Evolutionary conservation across 2,888 invertebrate genomes (phyloP).

Genomic region (Cataglyphis cursor): DNA sequence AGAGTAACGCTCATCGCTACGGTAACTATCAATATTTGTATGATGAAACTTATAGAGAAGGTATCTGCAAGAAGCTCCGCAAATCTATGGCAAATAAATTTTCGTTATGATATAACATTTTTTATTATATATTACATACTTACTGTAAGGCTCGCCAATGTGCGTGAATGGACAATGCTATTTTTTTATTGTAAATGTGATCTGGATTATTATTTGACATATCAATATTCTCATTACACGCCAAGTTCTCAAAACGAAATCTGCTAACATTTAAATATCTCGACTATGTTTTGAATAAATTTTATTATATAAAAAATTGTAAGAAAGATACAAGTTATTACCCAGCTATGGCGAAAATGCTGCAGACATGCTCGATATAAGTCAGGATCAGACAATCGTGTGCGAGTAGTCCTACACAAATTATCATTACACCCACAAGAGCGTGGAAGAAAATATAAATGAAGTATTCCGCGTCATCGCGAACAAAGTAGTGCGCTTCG

Average conservation of each 20-base stretch:
- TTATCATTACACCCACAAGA: neutral
- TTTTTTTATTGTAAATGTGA: neutral
- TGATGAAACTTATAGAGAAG: neutral
- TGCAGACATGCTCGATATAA: conserved; percentile 24
- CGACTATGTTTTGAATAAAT: neutral
- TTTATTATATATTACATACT: no score
- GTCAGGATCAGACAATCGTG: neutral
- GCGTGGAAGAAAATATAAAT: conserved; percentile 14
- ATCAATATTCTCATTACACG: neutral
- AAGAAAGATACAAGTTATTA: neutral
- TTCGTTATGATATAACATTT: neutral
- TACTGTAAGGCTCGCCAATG: conserved; percentile 18
- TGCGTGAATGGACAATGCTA: neutral
- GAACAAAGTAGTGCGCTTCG: conserved; percentile 26
- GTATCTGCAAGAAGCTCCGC: neutral
- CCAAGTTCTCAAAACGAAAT: neutral
- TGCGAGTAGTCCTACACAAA: neutral
- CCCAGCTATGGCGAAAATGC: conserved; percentile 12
- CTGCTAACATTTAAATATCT: neutral
- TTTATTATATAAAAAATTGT: neutral
- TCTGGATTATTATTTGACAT: neutral
- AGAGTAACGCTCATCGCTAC: neutral
- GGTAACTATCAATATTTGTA: neutral
- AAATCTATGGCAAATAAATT: neutral
- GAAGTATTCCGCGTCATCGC: conserved; percentile 16